Evolutionary conservation across 1,140 invertebrate genomes (phyloP).

Genomic region (Drosophila busckii): DNA sequence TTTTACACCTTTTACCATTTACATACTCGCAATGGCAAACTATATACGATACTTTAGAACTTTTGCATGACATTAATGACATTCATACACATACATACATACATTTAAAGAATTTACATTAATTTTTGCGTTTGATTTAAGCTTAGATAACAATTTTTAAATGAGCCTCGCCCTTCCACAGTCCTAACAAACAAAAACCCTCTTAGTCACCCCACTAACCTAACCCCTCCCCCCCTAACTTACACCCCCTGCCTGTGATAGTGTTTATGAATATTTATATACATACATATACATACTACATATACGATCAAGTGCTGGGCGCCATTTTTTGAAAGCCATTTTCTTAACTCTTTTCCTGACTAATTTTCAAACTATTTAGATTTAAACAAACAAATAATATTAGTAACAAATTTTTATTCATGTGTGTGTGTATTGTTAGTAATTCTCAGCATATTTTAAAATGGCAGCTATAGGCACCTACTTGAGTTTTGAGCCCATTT

Average conservation of each 20-base stretch:
- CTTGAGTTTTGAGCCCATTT: too few relatives aligned
- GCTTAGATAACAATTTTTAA: too few relatives aligned
- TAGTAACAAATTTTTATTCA: too few relatives aligned
- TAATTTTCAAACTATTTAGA: slow-evolving; percentile 33
- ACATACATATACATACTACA: neutral
- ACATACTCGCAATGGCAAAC: slow-evolving; percentile 64
- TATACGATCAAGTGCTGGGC: slow-evolving; percentile 12
- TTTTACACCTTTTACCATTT: slow-evolving; percentile 76
- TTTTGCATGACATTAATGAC: too few relatives aligned
- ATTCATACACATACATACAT: neutral
- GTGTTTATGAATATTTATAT: slow-evolving; percentile 46
- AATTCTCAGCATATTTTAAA: too few relatives aligned
- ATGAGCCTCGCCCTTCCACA: too few relatives aligned
- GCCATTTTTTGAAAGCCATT: slow-evolving; percentile 14
- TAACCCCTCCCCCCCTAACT: neutral
- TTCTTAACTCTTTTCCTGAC: slow-evolving; percentile 12
- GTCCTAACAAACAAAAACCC: too few relatives aligned
- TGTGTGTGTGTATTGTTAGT: too few relatives aligned
- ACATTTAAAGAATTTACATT: slow-evolving; percentile 5
- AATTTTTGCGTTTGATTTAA: too few relatives aligned
- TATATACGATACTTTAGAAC: slow-evolving; percentile 36
- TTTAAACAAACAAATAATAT: slow-evolving; percentile 18
- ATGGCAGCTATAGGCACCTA: too few relatives aligned
- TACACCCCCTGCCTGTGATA: slow-evolving; percentile 62
- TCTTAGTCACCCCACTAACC: neutral